phyloP scores from a whole-genome alignment of 2,888 invertebrate species.

The Ochropleura plecta region DNA sequence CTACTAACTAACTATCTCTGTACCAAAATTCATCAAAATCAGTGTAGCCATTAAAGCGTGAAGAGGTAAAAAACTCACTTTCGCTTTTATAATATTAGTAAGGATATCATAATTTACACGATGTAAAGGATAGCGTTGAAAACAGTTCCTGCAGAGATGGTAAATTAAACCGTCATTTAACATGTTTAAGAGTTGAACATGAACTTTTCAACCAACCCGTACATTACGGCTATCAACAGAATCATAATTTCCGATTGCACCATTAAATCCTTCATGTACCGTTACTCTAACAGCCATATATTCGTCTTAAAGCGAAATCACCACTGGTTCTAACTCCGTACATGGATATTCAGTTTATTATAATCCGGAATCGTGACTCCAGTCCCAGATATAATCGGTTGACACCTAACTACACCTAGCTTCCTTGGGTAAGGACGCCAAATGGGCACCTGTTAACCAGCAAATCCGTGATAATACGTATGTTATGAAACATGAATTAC shows the following conservation, averaged over 20 bases:
- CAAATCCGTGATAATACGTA: slow-evolving; percentile 48
- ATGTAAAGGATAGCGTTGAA: background rate
- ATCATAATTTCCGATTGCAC: slow-evolving; percentile 45
- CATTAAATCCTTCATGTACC: slow-evolving; percentile 48
- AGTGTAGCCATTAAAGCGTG: no score
- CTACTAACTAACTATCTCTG: no score
- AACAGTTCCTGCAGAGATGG: background rate
- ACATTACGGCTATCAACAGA: slow-evolving; percentile 37
- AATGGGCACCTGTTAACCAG: slow-evolving; percentile 58
- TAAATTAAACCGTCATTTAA: background rate
- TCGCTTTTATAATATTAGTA: no score
- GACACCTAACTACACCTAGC: slow-evolving; percentile 60
- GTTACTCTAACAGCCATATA: slow-evolving; percentile 58
- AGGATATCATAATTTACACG: background rate
- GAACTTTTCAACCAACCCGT: slow-evolving; percentile 17
- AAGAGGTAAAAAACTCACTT: no score
- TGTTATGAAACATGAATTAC: slow-evolving; percentile 50
- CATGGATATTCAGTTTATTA: slow-evolving; percentile 68
- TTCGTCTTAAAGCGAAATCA: slow-evolving; percentile 51
- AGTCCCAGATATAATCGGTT: slow-evolving; percentile 64
- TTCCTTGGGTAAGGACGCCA: slow-evolving; percentile 61
- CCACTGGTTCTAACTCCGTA: slow-evolving; percentile 62
- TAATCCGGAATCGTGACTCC: slow-evolving; percentile 72
- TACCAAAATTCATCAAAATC: no score
- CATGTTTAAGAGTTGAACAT: background rate